Base-by-base conservation (phyloP, 30 jellyfish, hydroid and myxozoan genomes). In the Aurelia aurita complex sp. Pacific region DNA sequence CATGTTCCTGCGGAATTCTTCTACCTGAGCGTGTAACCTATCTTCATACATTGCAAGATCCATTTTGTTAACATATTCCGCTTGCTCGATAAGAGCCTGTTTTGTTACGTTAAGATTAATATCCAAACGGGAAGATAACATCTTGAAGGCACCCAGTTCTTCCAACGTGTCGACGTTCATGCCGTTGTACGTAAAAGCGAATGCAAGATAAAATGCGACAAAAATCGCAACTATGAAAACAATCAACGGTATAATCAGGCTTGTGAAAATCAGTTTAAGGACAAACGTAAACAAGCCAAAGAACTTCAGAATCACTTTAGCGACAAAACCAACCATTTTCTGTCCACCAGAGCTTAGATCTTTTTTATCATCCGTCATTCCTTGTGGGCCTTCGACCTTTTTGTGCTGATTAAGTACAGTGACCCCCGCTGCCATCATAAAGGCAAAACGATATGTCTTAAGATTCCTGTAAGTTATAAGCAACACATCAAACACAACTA, bases 381-480 rank as follows among this genome's bases (percentile, higher is more conserved):
- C 78, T 34, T 23, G 10, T 38, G 46, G n/a, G 38, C 38, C 84
- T 19, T 55, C 81, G 12, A 23, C 42, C 10, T 62, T 35, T 65
- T 69, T 73, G 66, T 82, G 83, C 40, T 82, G 81, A 12, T 53
- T 16, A 43, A 51, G 34, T 0, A 52, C 73, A 66, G 55, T 77
- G 36, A 68, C 71, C 40, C 91, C 91, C 10, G 74, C 70, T 4
- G 91, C 91, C 91, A 82, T 69, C 91, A 82, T 69, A 23, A 69
- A 82, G 4, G 91, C 91, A 59, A 82, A 82, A 9, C 81, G 81
- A 40, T 82, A 82, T 52, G 91, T 82, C 69, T 82, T 82, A 8
- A 82, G 74, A 50, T 36, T 68, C 57, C 91, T 61, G 60, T 68
- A 69, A 17, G 75, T 69, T 11, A 82, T 82, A 55, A 82, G 73